Evolutionary conservation across 1,140 invertebrate genomes (phyloP).

Genomic region (Phymastichus coffea): DNA sequence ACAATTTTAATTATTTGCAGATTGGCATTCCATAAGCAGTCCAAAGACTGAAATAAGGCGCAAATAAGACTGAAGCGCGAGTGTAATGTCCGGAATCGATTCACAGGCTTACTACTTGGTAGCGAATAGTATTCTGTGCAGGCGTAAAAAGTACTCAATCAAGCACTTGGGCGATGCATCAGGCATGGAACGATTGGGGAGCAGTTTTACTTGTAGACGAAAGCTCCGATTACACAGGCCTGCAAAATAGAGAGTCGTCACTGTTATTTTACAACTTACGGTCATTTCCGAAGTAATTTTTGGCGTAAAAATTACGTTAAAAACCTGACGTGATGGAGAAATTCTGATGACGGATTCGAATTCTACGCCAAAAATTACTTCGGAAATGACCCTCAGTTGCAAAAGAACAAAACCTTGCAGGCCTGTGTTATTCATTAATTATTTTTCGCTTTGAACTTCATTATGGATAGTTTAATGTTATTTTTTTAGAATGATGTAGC

Average conservation of each 20-base stretch:
- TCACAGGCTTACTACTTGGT: slow-evolving; percentile 60
- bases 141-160: slow-evolving; percentile 68
- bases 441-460: too few relatives aligned
- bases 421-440: neutral
- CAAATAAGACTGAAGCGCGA: slow-evolving; percentile 68
- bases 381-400: too few relatives aligned
- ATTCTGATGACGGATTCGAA: too few relatives aligned
- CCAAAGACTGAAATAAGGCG: slow-evolving; percentile 63
- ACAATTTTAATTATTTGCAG: slow-evolving; percentile 55
- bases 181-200: slow-evolving; percentile 74
- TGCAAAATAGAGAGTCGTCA: too few relatives aligned
- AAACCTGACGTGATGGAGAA: too few relatives aligned
- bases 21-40: slow-evolving; percentile 79
- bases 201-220: slow-evolving; percentile 69
- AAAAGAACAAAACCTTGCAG: too few relatives aligned
- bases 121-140: slow-evolving; percentile 76
- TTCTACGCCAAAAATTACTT: too few relatives aligned
- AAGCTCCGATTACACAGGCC: slow-evolving; percentile 58
- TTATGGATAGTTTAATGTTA: too few relatives aligned
- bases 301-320: too few relatives aligned
- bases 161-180: too few relatives aligned
- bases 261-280: too few relatives aligned
- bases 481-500: slow-evolving; percentile 29
- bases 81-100: slow-evolving; percentile 65
- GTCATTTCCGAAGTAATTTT: too few relatives aligned